Percentiles rank a stretch among this genome's conserved stretches.
Conservation (phyloP, 2,797 vertebrate species). For the Bucorvus abyssinicus region DNA sequence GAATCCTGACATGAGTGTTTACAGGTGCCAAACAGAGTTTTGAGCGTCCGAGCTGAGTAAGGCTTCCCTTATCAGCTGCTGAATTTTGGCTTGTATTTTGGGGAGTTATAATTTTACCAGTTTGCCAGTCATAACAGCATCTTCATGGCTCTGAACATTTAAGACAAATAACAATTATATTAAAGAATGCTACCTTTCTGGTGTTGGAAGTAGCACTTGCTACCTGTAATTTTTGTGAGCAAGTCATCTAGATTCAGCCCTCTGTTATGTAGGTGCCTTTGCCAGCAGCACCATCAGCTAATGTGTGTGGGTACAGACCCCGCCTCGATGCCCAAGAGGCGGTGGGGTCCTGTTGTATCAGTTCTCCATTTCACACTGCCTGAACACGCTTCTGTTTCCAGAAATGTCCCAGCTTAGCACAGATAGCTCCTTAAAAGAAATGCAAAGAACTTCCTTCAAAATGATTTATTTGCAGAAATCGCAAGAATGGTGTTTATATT, state of each 20-base stretch:
- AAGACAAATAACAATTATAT: not conserved
- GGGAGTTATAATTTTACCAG: not conserved
- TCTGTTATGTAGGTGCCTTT: rapidly evolving
- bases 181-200: not conserved
- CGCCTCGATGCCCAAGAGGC: not conserved
- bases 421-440: not conserved
- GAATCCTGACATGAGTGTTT: not conserved
- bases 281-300: not conserved
- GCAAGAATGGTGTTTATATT: not conserved
- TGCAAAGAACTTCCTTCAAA: not conserved
- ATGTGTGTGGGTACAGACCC: not conserved
- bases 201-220: not conserved
- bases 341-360: not conserved
- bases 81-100: not conserved
- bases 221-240: not conserved
- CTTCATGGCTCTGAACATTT: not conserved
- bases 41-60: not conserved
- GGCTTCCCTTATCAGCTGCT: not conserved
- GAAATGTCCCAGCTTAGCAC: not conserved
- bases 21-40: not conserved
- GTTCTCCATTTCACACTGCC: not conserved
- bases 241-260: not conserved
- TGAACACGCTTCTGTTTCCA: not conserved
- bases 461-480: not conserved
- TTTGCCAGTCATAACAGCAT: rapidly evolving